Evolutionary conservation across 2,888 invertebrate genomes (phyloP), one percentile per base, ranked within the genome.

Genomic region (Leucophenga montana): DNA sequence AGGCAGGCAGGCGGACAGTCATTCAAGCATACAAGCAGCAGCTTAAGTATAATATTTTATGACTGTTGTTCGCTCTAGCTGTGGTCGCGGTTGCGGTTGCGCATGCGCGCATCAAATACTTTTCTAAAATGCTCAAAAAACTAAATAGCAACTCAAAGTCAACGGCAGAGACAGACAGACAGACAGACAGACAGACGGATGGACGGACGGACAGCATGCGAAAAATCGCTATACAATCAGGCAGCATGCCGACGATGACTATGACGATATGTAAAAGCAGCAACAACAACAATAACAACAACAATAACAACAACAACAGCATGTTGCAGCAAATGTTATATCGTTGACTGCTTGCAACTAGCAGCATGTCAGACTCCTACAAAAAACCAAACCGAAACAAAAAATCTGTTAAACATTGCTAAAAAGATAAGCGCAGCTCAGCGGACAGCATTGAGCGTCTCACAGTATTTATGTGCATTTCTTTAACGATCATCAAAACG

Each of bases 401-500:
- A 13, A 14, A 39, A 39, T 5, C 39, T 39, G 8, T 39, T 39
- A 8, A 39, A 39, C 9, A 27, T 27, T 27, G 2, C 3, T 27
- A 39, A 39, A 39, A 39, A 39, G 11, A 3, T 1, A 3, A 39
- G 39, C 39, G 39, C 11, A 11, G 11, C 39, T 11, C 39, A 50
- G n/a, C 16, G 3, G 46, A 13, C 46, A 56, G n/a, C 57, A 14
- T 14, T 57, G 31, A 57, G 22, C 9, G 59, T 31, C 59, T 31
- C 48, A 22, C 14, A 14, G 46, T 44, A 18, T 64, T 64, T 64
- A 64, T 64, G 62, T 20, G 62, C 62, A 14, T 57, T 57, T 57
- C 62, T 64, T 61, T 46, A 46, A 64, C 62, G 62, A 64, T 64
- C 62, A 64, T 64, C 48, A 48, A 64, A 20, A 48, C 62, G 62